Base-by-base conservation (phyloP, 2,113 vertebrate genomes). In the Cephalopholis sonnerati region DNA sequence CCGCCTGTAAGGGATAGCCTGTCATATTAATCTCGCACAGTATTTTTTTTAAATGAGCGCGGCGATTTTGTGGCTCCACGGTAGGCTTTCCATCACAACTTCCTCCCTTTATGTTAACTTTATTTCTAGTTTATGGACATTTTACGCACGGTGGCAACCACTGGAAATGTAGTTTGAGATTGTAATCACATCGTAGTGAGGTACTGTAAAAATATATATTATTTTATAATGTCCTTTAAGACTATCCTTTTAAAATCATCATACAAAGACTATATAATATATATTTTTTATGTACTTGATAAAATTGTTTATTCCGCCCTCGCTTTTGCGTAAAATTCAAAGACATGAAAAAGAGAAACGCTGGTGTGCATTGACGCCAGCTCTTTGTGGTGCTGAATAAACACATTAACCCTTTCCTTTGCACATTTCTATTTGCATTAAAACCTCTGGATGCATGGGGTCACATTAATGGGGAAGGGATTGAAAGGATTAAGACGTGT, bases 371-470 rank as follows among this genome's bases (percentile, higher is more conserved):
- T 1, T 15, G 41, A 22, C 48, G 39, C 51, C 50, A 70, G 55
- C 44, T 82, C 59, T 17, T 27, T 10, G 65, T 63, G 46, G 12
- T 1, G 0, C 29, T 27, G 39, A 70, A 78, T 51, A 73, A 65
- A 73, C 67, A 66, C 29, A 58, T 77, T 62, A 67, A 83, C 75
- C 62, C 58, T 74, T 80, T 48, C 64, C 32, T 48, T 54, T 63
- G 27, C 48, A 9, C 4, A 44, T 76, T 75, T n/a, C 57, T 50
- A 61, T 84, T 89, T 84, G 83, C 63, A 61, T 85, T 63, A 51
- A 83, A 73, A 79, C 68, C 36, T 70, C 1, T 2, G 24, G 18
- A 46, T 44, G 69, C 69, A 75, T 72, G 55, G 29, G 51, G 27
- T 64, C 68, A 81, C 55, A 46, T 65, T 44, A 11, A 62, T 27